phyloP scores from a whole-genome alignment of 2,888 invertebrate genomes.

The Parascotia fuliginaria region DNA sequence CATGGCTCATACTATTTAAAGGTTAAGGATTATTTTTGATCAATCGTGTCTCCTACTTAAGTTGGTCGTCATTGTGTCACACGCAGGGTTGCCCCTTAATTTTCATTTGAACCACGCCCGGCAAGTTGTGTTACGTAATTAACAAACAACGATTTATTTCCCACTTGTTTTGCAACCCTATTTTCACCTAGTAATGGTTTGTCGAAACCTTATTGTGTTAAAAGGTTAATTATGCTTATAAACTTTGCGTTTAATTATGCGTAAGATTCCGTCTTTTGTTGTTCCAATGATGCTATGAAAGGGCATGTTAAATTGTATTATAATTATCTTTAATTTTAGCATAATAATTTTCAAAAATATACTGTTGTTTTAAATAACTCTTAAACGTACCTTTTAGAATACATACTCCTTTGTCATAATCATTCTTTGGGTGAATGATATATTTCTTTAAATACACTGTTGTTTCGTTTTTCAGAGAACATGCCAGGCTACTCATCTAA shows the following conservation, averaged over 20 bases:
- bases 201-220: constrained; percentile 20
- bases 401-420: too few species aligned
- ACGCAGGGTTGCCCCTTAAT: constrained; percentile 43
- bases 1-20: background rate
- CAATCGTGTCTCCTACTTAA: constrained; percentile 1
- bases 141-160: constrained; percentile 45
- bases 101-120: constrained; percentile 42
- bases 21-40: constrained; percentile 12
- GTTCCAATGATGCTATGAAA: too few species aligned
- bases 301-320: too few species aligned
- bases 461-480: too few species aligned
- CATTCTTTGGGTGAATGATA: too few species aligned
- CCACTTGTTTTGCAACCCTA: constrained; percentile 26
- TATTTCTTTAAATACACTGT: too few species aligned
- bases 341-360: too few species aligned
- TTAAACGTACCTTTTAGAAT: too few species aligned
- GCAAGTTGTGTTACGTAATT: constrained; percentile 41
- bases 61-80: constrained; percentile 33
- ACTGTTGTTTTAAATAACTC: too few species aligned
- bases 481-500: too few species aligned
- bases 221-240: constrained; percentile 6
- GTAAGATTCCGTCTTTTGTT: background rate
- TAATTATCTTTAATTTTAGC: too few species aligned
- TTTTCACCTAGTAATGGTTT: constrained; percentile 32
- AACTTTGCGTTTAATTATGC: background rate